phyloP scores from a whole-genome alignment of 23 tunicate species.

The Phallusia fumigata region DNA sequence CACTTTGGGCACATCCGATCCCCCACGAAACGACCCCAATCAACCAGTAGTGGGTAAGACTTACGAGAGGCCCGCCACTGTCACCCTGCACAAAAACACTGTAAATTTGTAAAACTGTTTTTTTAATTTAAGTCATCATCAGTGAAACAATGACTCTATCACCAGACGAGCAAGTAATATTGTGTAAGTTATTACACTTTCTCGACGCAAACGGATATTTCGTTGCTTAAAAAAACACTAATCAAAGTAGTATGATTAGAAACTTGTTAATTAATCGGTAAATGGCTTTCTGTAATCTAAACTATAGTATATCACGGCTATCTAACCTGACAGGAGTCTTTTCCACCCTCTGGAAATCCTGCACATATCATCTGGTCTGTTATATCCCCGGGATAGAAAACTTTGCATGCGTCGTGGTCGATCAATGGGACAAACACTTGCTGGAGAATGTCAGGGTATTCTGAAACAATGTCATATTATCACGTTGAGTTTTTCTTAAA shows the following conservation, averaged over 20 bases:
- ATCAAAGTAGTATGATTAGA: no score
- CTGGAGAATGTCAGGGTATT: constrained; percentile 18
- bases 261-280: no score
- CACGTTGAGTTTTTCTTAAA: no score
- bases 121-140: no score
- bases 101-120: no score
- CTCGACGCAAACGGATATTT: no score
- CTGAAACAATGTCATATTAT: background rate
- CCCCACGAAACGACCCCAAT: constrained; percentile 75
- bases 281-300: no score
- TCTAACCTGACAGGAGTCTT: constrained; percentile 58
- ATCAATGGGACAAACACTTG: constrained; percentile 41
- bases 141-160: no score
- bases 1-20: constrained; percentile 41
- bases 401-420: constrained; percentile 1
- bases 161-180: no score
- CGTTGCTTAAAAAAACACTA: no score
- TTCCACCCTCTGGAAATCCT: constrained; percentile 42
- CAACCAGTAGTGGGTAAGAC: constrained; percentile 17
- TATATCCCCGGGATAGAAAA: constrained; percentile 6
- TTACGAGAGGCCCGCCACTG: constrained; percentile 63
- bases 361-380: constrained; percentile 48
- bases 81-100: constrained; percentile 37
- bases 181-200: no score
- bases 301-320: no score